Percentiles rank a stretch among this genome's conserved stretches.
These are phyloP conservation scores for Lepidothrix coronata DNA, from an alignment of 2,113 vertebrate genomes.

Conservation along the genomic window DNA sequence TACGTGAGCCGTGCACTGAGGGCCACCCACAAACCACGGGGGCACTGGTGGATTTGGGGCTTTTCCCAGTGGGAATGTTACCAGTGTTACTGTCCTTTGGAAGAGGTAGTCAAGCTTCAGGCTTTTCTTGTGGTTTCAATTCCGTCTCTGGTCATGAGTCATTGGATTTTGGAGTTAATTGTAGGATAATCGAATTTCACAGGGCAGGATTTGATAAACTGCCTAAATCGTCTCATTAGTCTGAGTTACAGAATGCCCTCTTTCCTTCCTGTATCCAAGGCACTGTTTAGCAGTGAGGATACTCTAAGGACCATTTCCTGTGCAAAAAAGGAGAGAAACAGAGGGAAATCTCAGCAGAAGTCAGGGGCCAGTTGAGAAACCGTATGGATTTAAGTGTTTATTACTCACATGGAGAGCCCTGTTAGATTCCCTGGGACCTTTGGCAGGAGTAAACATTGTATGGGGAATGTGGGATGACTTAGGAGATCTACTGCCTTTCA, in stretches of 20 bases:
- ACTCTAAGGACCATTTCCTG: not conserved
- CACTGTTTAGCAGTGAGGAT: not conserved
- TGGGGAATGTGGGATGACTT: not conserved
- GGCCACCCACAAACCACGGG: not conserved
- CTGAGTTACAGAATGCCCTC: not conserved
- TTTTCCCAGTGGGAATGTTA: not conserved
- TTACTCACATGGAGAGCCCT: not conserved
- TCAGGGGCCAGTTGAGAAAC: not conserved
- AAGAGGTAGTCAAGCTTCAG: not conserved
- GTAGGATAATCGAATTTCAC: not conserved
- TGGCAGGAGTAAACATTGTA: not conserved
- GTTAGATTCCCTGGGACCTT: not conserved
- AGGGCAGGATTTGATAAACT: not conserved
- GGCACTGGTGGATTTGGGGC: not conserved
- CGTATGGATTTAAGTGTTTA: not conserved
- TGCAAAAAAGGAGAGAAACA: not conserved
- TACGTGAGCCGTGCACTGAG: constrained; percentile 61
- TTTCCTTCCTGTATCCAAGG: not conserved
- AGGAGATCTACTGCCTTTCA: not conserved
- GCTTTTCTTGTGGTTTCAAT: not conserved
- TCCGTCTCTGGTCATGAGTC: not conserved
- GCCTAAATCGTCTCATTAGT: not conserved
- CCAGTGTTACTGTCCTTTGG: not conserved
- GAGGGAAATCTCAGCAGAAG: not conserved
- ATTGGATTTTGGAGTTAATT: not conserved